Percentiles rank a stretch among this genome's conserved stretches.
These are phyloP conservation scores for Zaprionus inermis DNA, from an alignment of 1,140 invertebrate genomes.

Conservation along the genomic window DNA sequence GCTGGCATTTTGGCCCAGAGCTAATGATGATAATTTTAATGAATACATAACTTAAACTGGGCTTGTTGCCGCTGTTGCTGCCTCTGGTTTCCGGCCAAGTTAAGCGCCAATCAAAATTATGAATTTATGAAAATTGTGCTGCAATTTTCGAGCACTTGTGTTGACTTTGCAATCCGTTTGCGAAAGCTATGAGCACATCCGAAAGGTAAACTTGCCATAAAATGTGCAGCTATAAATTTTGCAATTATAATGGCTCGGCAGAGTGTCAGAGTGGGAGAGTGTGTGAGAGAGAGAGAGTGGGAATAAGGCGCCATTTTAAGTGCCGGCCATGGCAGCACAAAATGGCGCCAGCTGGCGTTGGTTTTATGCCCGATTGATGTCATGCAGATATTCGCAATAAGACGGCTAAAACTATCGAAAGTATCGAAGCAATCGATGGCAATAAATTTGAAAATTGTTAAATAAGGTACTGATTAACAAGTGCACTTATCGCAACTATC, in stretches of 20 bases:
- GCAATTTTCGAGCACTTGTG: conserved; percentile 29
- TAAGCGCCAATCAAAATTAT: conserved; percentile 60
- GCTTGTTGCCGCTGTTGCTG: conserved; percentile 17
- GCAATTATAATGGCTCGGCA: conserved; percentile 58
- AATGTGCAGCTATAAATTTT: conserved; percentile 53
- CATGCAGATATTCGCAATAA: not conserved
- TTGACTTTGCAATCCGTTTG: conserved; percentile 36
- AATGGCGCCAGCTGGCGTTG: conserved; percentile 50
- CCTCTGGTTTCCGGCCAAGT: not conserved
- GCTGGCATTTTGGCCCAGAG: conserved; percentile 4
- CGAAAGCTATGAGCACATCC: conserved; percentile 37
- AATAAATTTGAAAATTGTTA: too few relatives aligned
- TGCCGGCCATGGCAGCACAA: conserved; percentile 43
- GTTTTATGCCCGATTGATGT: conserved; percentile 70
- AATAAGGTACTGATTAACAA: too few relatives aligned
- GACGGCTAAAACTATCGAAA: too few relatives aligned
- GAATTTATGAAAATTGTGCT: conserved; percentile 53
- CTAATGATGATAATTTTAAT: conserved; percentile 63
- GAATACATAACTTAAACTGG: conserved; percentile 52
- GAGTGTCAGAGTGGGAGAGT: not conserved
- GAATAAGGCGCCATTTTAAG: conserved; percentile 35
- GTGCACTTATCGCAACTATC: too few relatives aligned
- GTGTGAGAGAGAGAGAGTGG: not conserved
- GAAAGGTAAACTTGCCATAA: conserved; percentile 48
- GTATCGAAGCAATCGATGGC: too few relatives aligned